Conservation (phyloP, 35 echinoderm and acorn worm genomes). For the Eucidaris tribuloides region DNA sequence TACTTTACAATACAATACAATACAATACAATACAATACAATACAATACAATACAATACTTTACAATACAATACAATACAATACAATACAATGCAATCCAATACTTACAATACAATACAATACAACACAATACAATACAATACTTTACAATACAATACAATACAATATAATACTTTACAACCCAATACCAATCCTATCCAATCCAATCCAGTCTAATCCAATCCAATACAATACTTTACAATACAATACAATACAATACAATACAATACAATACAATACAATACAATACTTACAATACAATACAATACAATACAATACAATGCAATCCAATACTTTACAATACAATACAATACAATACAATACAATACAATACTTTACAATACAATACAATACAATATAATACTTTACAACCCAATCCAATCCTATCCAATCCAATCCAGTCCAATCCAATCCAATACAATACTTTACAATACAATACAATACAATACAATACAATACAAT, state of each 20-base stretch:
- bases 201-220: too few species aligned
- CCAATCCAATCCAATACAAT: slow-evolving; percentile 9
- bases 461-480: slow-evolving; percentile 16
- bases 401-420: slow-evolving; percentile 7
- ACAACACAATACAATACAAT: too few species aligned
- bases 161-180: too few species aligned
- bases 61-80: slow-evolving; percentile 22
- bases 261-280: too few species aligned
- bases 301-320: too few species aligned
- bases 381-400: slow-evolving; percentile 28
- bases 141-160: too few species aligned
- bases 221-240: too few species aligned
- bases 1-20: slow-evolving; percentile 16
- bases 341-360: slow-evolving; percentile 16
- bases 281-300: too few species aligned
- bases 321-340: too few species aligned
- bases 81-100: slow-evolving; percentile 20
- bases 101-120: slow-evolving; percentile 28
- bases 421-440: background rate
- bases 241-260: too few species aligned
- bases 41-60: slow-evolving; percentile 6
- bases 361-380: slow-evolving; percentile 23
- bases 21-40: slow-evolving; percentile 13
- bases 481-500: slow-evolving; percentile 8
- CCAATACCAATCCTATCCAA: background rate